Evolutionary conservation across 2,888 invertebrate genomes (phyloP), one percentile per base, ranked within the genome.

Genomic region (Keiferia lycopersicella): DNA sequence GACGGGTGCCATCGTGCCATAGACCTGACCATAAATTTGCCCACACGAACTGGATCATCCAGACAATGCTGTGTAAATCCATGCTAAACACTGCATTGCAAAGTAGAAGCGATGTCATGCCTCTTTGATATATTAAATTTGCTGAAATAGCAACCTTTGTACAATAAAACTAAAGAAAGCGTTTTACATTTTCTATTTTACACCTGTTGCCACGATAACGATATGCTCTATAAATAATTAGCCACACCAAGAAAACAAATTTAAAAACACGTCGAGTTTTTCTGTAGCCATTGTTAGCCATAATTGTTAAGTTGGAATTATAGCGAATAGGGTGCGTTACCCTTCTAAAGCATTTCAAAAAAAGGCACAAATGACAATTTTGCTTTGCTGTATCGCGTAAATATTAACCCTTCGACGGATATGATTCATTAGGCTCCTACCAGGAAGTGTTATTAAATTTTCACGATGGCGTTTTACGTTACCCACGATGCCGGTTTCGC

Each of bases 401-500:
- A 87, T 87, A 89, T 87, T 83, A 87, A 87, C 90, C 91, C 88
- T 88, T 86, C 83, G 79, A 82, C 88, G 88, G 88, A 88, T 86
- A 83, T 90, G 91, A 91, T 81, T 91, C 91, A 91, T 90, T 89
- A 88, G 78, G 77, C 77, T 81, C 80, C 83, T 86, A 88, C 87
- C 87, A 87, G 90, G 89, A 90, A 88, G 87, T 84, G 84, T 87
- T 85, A 91, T 91, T 88, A 91, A 89, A 89, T 88, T 91, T 91
- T 88, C 91, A 91, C 88, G 85, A 88, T 87, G 84, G 86, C 85
- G 88, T 88, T 89, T 89, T 84, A 84, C 84, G 86, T 87, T 86
- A 86, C 85, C 84, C 83, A 53, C 66, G 60, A 62, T 38, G 81
- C 80, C 82, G 82, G 87, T 86, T 89, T 87, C 81, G 85, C 85